These are phyloP conservation scores for Bombus confusus DNA, from an alignment of 1,140 invertebrate species.

Conservation along the genomic window DNA sequence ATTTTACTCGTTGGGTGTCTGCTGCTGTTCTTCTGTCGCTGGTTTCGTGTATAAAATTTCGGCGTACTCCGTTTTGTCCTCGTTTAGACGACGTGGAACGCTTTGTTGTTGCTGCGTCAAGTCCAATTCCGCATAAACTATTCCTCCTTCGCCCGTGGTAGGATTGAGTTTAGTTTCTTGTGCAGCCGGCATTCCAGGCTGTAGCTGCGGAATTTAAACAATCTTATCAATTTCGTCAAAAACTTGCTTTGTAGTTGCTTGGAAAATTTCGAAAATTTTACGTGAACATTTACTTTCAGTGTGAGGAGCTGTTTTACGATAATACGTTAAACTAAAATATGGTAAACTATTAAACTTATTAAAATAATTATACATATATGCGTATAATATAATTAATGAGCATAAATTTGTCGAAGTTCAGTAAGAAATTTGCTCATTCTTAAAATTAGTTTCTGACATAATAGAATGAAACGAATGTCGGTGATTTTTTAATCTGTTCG, in stretches of 20 bases:
- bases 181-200: constrained; percentile 31
- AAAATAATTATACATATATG: too few relatives aligned
- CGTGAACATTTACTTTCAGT: not conserved
- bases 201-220: constrained; percentile 34
- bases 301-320: not conserved
- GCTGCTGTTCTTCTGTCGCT: constrained; percentile 62
- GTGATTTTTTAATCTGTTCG: too few relatives aligned
- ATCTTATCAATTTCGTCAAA: not conserved
- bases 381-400: too few relatives aligned
- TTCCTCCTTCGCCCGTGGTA: constrained; percentile 74
- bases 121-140: constrained; percentile 84
- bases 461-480: too few relatives aligned
- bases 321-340: too few relatives aligned
- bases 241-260: not conserved
- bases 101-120: constrained; percentile 76
- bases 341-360: too few relatives aligned
- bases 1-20: constrained; percentile 68
- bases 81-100: constrained; percentile 73
- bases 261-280: not conserved
- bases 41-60: constrained; percentile 82
- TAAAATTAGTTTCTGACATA: too few relatives aligned
- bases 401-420: too few relatives aligned
- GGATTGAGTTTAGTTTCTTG: constrained; percentile 57
- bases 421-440: too few relatives aligned
- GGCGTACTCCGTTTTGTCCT: constrained; percentile 83